phyloP scores from a whole-genome alignment of 2,797 vertebrate species.

The Etheostoma perlongum region DNA sequence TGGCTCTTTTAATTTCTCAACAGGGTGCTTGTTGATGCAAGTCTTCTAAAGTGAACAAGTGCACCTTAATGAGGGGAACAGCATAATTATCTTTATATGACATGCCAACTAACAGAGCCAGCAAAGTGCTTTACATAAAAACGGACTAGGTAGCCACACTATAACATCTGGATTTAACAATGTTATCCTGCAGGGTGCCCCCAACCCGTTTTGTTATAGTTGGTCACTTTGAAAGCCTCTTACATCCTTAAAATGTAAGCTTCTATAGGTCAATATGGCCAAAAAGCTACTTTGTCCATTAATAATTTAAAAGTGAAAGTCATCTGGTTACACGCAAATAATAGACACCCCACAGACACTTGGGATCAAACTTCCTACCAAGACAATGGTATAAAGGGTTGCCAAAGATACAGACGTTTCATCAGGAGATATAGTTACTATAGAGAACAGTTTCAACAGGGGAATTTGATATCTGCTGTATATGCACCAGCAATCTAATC shows the following conservation, averaged over 20 bases:
- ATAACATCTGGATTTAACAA: slow-evolving; percentile 20
- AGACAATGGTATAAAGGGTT: neutral
- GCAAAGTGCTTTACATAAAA: slow-evolving; percentile 25
- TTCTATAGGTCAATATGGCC: slow-evolving; percentile 9
- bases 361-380: slow-evolving; percentile 12
- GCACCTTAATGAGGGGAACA: slow-evolving; percentile 19
- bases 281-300: slow-evolving; percentile 5
- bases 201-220: slow-evolving; percentile 14
- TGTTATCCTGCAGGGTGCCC: slow-evolving; percentile 21
- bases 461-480: slow-evolving; percentile 37
- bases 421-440: slow-evolving; percentile 31
- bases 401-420: slow-evolving; percentile 29
- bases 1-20: slow-evolving; percentile 50
- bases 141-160: slow-evolving; percentile 15
- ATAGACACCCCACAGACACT: slow-evolving; percentile 38
- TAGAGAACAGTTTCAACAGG: slow-evolving; percentile 20
- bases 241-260: slow-evolving; percentile 17
- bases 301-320: slow-evolving; percentile 43
- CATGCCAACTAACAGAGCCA: slow-evolving; percentile 12
- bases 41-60: slow-evolving; percentile 43
- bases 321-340: slow-evolving; percentile 33
- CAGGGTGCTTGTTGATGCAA: slow-evolving; percentile 39
- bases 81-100: slow-evolving; percentile 38
- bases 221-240: slow-evolving; percentile 20
- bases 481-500: slow-evolving; percentile 31